Evolutionary conservation across 2,113 vertebrate genomes (phyloP).

Genomic region (Coregonus clupeaformis): DNA sequence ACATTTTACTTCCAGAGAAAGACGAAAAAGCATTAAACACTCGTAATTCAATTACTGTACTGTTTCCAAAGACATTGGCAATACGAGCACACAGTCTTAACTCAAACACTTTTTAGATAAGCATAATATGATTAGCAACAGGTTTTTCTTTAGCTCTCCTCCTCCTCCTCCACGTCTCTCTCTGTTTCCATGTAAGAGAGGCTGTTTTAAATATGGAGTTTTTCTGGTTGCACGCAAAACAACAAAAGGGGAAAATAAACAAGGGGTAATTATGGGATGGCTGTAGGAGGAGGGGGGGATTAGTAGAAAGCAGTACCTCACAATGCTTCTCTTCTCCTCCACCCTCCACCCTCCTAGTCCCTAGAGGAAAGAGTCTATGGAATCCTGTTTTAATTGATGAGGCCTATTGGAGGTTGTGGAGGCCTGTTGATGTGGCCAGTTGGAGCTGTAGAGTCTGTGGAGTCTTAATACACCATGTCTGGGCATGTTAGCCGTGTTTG

Average conservation of each 20-base stretch:
- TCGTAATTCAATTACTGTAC: conserved; percentile 56
- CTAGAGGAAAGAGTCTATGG: conserved; percentile 22
- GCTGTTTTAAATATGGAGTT: conserved; percentile 14
- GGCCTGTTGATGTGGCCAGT: conserved; percentile 1
- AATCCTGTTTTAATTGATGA: conserved; percentile 51
- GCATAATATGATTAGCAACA: conserved; percentile 60
- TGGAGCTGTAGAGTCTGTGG: conserved; percentile 21
- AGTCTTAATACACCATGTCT: conserved; percentile 50
- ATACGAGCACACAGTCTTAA: neutral
- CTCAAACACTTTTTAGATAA: neutral
- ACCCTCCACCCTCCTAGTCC: neutral
- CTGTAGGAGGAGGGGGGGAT: conserved; percentile 4
- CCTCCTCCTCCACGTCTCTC: neutral
- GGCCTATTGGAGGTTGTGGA: conserved; percentile 23
- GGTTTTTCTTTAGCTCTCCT: conserved; percentile 34
- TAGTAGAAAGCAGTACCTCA: conserved; percentile 28
- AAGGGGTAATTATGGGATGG: conserved; percentile 31
- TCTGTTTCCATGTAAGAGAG: conserved; percentile 20
- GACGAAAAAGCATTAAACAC: conserved; percentile 46
- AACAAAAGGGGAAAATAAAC: conserved; percentile 25
- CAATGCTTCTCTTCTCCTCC: conserved; percentile 26
- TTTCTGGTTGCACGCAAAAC: conserved; percentile 17
- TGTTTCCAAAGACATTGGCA: conserved; percentile 59
- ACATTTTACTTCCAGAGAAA: conserved; percentile 35
- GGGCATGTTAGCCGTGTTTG: conserved; percentile 62